Evolutionary conservation across 2,888 invertebrate genomes (phyloP), one percentile per base, ranked within the genome.

Genomic region (Ischnus inquisitorius): DNA sequence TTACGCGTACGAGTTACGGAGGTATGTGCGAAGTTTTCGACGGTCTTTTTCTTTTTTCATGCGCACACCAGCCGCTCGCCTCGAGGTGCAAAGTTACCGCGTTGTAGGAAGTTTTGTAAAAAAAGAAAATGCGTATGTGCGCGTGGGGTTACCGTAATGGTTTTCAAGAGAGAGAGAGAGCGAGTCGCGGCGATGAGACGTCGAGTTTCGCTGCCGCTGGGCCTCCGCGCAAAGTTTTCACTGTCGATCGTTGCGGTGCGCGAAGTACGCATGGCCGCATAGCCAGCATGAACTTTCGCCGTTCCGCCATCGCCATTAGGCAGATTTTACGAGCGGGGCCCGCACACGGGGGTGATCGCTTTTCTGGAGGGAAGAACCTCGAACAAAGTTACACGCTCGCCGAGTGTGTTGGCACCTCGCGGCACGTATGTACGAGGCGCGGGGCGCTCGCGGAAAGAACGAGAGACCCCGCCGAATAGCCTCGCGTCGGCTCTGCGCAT

Each of bases 261-360:
- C 39, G 39, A 54, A 12, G 54, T 19, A 54, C 8, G 8, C 8
- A 34, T 34, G 22, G 19, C 41, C 65, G 2, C 34, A 51, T 28
- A 68, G 68, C 8, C 48, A 25, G 34, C 51, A 39, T 19, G 12
- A 25, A 71, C 54, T 71, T 71, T 71, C 71, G 71, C 54, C 57
- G 54, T 57, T 71, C 54, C 54, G 57, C 57, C 54, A 71, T 71
- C 54, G 71, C 71, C 57, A 71, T 71, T 71, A 71, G 71, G 71
- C 39, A 57, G 54, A 69, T 71, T 71, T 71, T 71, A 71, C 57
- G 71, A 71, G 54, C 71, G 54, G 41, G 22, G 54, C 71, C 71
- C 54, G 54, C 54, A 71, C 71, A 57, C 71, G 54, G 22, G 57
- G 41, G 4, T 41, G 41, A 71, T 41, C 41, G 41, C 54, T 57